Evolutionary conservation across 2,113 vertebrate species (phyloP), one percentile per base, ranked within the genome.

Genomic region (Aix galericulata): DNA sequence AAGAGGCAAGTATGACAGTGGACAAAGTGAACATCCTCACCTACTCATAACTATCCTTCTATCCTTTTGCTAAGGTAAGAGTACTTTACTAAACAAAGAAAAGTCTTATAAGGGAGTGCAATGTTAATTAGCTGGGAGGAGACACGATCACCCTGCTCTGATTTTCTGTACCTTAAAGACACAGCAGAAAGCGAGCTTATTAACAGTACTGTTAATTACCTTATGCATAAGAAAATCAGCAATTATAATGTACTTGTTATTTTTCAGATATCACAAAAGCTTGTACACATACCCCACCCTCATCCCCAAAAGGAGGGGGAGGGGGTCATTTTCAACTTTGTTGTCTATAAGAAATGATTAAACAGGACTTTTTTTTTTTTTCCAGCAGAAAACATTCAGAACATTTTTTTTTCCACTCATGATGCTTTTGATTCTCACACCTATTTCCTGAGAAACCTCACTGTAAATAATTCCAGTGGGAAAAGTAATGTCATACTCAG

Each of bases 391-490:
- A 11, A 46, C 20, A 78, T 63, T 89, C 46, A 44, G 25, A 44
- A 17, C 11, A 55, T 22, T 63, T 50, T 82, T 82, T 73, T 91
- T 55, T 21, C 15, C 15, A 63, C n/a, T 52, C 55, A 44, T 18
- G 67, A 14, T 40, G 29, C 25, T 71, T 15, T 7, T 68, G 76
- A 56, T 75, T 86, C 60, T 95, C n/a, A 62, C 42, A 89, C 42
- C 25, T 90, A 56, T 67, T 86, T 86, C 52, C 53, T 72, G 71
- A 60, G 52, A 86, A 91, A 86, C 46, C 66, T 27, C 1, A 2
- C 46, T 83, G 42, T 55, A 95, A 94, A 91, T 60, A 78, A 88
- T 71, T 59, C 32, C 79, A 88, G 68, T 67, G 94, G 82, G 71
- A 80, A 53, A 87, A 66, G 68, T 38, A 59, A 86, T 29, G 17